Conservation (phyloP, 2,888 invertebrate species). For the Tenthredo livida region DNA sequence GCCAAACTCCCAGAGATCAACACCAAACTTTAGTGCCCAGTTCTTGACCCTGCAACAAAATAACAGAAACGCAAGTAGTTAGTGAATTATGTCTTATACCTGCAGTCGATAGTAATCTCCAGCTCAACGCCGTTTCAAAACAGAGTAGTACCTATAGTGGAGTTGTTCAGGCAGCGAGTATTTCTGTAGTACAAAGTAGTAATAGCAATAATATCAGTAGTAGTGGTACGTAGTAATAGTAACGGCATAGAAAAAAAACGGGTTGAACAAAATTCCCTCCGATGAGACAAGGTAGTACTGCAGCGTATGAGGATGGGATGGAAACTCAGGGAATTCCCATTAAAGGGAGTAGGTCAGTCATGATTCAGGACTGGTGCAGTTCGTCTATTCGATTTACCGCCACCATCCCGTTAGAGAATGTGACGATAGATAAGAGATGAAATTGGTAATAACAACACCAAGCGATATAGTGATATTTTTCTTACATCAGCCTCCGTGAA, state of each 20-base stretch:
- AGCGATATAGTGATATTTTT: background rate
- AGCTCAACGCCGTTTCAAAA: background rate
- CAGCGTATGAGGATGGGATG: constrained; percentile 2
- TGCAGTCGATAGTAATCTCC: background rate
- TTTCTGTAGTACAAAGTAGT: background rate
- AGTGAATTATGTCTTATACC: background rate
- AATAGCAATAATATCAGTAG: background rate
- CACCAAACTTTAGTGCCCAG: constrained; percentile 95
- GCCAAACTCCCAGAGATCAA: constrained; percentile 94
- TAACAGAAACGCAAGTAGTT: constrained; percentile 41
- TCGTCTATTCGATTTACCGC: background rate
- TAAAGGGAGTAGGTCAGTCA: constrained; percentile 32
- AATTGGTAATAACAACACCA: background rate
- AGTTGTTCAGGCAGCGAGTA: background rate
- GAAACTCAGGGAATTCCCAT: constrained; percentile 20
- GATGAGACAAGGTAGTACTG: constrained; percentile 13
- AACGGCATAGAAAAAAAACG: background rate
- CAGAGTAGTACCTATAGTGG: background rate
- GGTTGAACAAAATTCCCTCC: constrained; percentile 25
- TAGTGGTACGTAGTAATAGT: background rate
- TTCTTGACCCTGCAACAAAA: constrained; percentile 88
- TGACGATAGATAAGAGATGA: background rate
- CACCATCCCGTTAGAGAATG: background rate
- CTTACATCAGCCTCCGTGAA: background rate
- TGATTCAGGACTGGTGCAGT: background rate